A percentile compares a stretch with the other conserved stretches of the same genome.
These are phyloP conservation scores for Ostrea edulis DNA, from an alignment of 1,140 invertebrate species.

Conservation along the genomic window DNA sequence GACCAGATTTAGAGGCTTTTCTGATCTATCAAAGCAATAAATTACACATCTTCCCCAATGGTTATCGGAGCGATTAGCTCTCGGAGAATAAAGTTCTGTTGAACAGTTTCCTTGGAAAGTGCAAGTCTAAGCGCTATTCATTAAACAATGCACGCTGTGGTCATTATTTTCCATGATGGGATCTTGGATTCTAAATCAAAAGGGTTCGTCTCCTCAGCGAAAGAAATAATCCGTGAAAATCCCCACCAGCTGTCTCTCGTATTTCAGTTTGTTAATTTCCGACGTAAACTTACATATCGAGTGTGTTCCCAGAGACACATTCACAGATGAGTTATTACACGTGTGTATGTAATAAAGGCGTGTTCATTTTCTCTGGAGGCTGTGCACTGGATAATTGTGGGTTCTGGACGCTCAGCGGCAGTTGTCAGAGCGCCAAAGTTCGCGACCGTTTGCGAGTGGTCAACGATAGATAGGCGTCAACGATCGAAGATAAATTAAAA, in stretches of 20 bases:
- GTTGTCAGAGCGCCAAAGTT: constrained; percentile 28
- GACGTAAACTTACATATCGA: constrained; percentile 11
- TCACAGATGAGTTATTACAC: constrained; percentile 1
- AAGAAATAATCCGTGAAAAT: constrained; percentile 8
- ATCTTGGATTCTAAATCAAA: constrained; percentile 29
- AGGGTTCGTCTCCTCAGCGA: not conserved
- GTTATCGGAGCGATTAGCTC: constrained; percentile 1
- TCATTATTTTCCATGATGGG: constrained; percentile 14
- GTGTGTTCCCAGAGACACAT: not conserved
- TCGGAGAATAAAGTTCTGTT: not conserved
- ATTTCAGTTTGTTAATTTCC: constrained; percentile 25
- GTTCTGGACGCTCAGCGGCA: not conserved
- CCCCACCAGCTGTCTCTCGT: constrained; percentile 5
- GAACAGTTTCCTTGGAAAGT: not conserved
- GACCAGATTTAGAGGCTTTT: constrained; percentile 9
- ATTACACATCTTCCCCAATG: constrained; percentile 7
- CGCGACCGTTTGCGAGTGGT: not conserved
- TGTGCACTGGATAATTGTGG: not conserved
- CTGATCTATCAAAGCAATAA: constrained; percentile 15
- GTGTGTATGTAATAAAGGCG: constrained; percentile 23
- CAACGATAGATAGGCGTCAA: not conserved
- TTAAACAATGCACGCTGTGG: constrained; percentile 3
- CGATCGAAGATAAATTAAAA: too few relatives aligned
- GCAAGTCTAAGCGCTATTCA: not conserved
- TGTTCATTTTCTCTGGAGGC: constrained; percentile 6